Conservation (phyloP, 1,140 invertebrate genomes). For the Brachionus asplanchnoidis region DNA sequence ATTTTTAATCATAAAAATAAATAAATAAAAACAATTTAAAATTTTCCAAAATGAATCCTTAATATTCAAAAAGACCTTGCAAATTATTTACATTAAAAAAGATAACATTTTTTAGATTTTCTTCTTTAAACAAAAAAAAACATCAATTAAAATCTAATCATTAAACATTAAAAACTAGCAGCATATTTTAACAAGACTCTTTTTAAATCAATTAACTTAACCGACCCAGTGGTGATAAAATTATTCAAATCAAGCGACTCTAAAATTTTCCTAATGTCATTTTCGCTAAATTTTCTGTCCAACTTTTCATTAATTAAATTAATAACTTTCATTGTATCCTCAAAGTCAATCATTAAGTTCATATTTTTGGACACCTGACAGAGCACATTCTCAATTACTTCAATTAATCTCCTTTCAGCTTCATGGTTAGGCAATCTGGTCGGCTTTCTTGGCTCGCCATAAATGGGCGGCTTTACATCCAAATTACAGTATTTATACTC, state of each 20-base stretch:
- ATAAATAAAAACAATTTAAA: too few species aligned
- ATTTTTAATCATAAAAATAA: too few species aligned
- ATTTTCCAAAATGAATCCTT: neutral
- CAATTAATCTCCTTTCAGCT: neutral
- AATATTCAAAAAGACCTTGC: neutral
- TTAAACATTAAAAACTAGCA: neutral
- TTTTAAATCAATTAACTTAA: neutral
- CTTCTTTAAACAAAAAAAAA: too few species aligned
- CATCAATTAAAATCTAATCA: too few species aligned
- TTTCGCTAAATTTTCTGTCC: neutral
- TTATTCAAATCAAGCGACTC: conserved; percentile 13
- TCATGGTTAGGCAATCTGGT: neutral
- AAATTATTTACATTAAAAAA: neutral
- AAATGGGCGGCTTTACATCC: neutral
- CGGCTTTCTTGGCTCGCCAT: neutral
- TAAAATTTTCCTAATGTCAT: neutral
- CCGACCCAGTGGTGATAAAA: neutral
- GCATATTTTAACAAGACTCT: neutral
- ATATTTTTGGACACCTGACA: neutral
- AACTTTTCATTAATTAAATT: neutral
- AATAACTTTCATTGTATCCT: conserved; percentile 12
- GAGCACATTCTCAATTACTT: neutral
- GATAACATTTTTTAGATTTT: too few species aligned
- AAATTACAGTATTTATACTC: neutral
- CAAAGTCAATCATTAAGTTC: conserved; percentile 11